Percentiles rank a stretch among this genome's conserved stretches.
Conservation (phyloP, 2,797 vertebrate species). For the Enteromius trimaculatus region DNA sequence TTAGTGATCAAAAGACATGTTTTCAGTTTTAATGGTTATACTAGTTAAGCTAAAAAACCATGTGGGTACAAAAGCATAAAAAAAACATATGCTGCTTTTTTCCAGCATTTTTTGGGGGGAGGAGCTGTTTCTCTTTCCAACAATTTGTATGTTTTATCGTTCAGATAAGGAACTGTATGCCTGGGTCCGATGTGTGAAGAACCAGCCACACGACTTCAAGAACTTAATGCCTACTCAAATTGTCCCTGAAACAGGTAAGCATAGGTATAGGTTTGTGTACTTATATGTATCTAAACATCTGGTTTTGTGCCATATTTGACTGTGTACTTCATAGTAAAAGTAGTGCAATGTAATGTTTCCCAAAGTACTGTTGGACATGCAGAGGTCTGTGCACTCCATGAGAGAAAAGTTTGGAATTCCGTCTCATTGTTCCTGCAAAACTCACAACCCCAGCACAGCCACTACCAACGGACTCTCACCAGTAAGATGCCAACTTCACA, state of each 20-base stretch:
- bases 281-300: neutral
- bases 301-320: neutral
- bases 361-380: conserved; percentile 90
- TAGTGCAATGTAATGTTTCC: conserved; percentile 34
- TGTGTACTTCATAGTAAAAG: conserved; percentile 22
- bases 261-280: neutral
- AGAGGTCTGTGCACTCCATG: conserved; percentile 87
- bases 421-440: conserved; percentile 84
- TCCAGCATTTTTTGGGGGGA: neutral
- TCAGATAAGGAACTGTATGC: conserved; percentile 94
- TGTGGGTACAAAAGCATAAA: neutral
- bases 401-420: conserved; percentile 89
- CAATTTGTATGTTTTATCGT: conserved; percentile 27
- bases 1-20: neutral
- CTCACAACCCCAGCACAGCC: conserved; percentile 80
- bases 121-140: neutral
- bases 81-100: neutral
- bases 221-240: conserved; percentile 99
- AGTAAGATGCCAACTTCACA: conserved; percentile 72
- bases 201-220: conserved; percentile 96
- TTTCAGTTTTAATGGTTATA: neutral
- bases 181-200: conserved; percentile 98
- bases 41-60: neutral
- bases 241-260: conserved; percentile 93
- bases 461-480: conserved; percentile 91